A percentile compares a stretch with the other conserved stretches of the same genome.
phyloP scores from a whole-genome alignment of 2,113 vertebrate genomes.

The Hyperopisus bebe region DNA sequence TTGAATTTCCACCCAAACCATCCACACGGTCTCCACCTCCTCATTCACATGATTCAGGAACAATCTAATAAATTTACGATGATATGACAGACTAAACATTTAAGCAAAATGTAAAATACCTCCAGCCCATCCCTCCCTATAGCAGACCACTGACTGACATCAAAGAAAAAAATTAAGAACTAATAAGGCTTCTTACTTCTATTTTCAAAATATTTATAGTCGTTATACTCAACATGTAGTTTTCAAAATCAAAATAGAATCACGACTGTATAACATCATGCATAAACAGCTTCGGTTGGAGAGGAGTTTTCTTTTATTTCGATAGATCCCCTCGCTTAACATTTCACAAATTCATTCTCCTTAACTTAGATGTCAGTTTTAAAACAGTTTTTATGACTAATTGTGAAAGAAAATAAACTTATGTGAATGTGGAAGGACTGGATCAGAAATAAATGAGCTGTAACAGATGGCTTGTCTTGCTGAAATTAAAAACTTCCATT shows the following conservation, averaged over 20 bases:
- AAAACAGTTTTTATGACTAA: conserved; percentile 49
- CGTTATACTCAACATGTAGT: conserved; percentile 31
- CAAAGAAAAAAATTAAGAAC: conserved; percentile 28
- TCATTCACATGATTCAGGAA: conserved; percentile 31
- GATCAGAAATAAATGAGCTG: conserved; percentile 46
- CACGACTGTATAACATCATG: not conserved
- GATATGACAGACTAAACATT: conserved; percentile 59
- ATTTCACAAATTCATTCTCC: conserved; percentile 26
- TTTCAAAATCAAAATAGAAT: not conserved
- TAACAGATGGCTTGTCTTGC: conserved; percentile 63
- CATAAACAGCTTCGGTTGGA: not conserved
- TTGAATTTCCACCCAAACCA: not conserved
- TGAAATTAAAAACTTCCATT: conserved; percentile 58
- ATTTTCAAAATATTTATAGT: not conserved
- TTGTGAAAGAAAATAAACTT: conserved; percentile 41
- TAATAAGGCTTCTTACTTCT: not conserved
- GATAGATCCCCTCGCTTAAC: conserved; percentile 35
- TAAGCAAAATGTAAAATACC: conserved; percentile 57
- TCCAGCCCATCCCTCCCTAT: conserved; percentile 35
- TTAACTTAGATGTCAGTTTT: conserved; percentile 39
- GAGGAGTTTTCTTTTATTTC: conserved; percentile 27
- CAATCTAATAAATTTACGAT: conserved; percentile 51
- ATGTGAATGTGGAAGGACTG: conserved; percentile 44
- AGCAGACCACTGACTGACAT: conserved; percentile 40
- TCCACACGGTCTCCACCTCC: conserved; percentile 11